Conservation (phyloP, 2,113 vertebrate species). For the Trinectes maculatus region DNA sequence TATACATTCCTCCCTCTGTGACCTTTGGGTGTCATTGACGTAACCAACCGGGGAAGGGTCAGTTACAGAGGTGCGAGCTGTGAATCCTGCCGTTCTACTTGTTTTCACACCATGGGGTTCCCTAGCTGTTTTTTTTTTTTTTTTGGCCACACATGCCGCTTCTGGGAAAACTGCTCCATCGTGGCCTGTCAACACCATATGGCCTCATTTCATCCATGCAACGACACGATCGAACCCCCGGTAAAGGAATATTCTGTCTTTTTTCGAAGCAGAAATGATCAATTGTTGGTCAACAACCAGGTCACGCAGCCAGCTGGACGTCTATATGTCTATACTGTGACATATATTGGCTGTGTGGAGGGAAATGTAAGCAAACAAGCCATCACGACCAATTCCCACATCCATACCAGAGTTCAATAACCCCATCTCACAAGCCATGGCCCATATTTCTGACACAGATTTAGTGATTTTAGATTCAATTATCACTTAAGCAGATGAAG, state of each 20-base stretch:
- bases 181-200: slow-evolving; percentile 43
- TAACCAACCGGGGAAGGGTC: slow-evolving; percentile 45
- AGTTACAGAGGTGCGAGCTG: slow-evolving; percentile 54
- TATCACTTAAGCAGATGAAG: background rate
- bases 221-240: slow-evolving; percentile 9
- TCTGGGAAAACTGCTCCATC: slow-evolving; percentile 34
- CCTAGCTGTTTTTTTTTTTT: background rate
- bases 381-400: background rate
- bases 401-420: background rate
- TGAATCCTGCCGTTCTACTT: slow-evolving; percentile 49
- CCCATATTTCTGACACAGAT: too few relatives aligned
- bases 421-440: too few relatives aligned
- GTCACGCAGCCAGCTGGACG: background rate
- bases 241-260: background rate
- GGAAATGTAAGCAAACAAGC: background rate
- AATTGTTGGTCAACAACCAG: slow-evolving; percentile 4
- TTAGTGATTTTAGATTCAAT: background rate
- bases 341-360: background rate
- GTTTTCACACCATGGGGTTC: slow-evolving; percentile 51
- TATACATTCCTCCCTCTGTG: slow-evolving; percentile 62
- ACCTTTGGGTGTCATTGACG: slow-evolving; percentile 68
- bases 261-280: background rate
- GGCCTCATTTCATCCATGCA: slow-evolving; percentile 17
- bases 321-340: background rate
- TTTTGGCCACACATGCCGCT: slow-evolving; percentile 37